Evolutionary conservation across 2,113 vertebrate species (phyloP).

Genomic region (Seriola dumerili): DNA sequence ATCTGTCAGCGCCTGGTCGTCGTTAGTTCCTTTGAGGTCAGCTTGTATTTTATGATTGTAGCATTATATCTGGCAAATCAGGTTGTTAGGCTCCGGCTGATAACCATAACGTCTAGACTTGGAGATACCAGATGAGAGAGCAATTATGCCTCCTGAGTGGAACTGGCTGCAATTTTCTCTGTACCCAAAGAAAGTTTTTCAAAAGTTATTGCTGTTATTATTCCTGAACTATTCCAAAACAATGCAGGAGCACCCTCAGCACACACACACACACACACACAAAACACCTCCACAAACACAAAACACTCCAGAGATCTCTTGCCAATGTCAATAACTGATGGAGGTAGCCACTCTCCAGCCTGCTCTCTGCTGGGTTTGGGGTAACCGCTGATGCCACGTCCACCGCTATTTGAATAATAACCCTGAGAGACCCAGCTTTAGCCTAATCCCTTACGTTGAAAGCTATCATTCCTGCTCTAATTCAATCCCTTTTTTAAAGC

Average conservation of each 20-base stretch:
- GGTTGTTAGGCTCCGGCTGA: background rate
- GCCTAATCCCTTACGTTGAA: conserved; percentile 76
- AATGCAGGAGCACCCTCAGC: conserved; percentile 7
- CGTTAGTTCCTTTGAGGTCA: background rate
- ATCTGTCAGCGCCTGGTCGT: background rate
- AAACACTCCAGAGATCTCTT: background rate
- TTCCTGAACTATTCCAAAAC: conserved; percentile 4
- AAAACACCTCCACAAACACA: too few relatives aligned
- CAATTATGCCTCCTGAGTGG: background rate
- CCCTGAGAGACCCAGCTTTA: conserved; percentile 68
- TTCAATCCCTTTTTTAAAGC: conserved; percentile 70
- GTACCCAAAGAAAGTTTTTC: conserved; percentile 17
- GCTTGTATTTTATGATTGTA: too few relatives aligned
- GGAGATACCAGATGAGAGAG: background rate
- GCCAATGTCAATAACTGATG: conserved; percentile 37
- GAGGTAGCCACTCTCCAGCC: conserved; percentile 29
- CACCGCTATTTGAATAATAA: conserved; percentile 68
- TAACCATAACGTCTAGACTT: background rate
- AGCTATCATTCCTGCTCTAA: conserved; percentile 67
- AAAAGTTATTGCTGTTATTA: conserved; percentile 25
- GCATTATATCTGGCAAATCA: background rate
- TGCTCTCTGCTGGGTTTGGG: conserved; percentile 23
- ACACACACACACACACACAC: background rate
- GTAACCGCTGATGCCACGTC: conserved; percentile 57
- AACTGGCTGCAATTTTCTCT: background rate